phyloP scores from a whole-genome alignment of 1,140 invertebrate genomes.

The Ostrea edulis region DNA sequence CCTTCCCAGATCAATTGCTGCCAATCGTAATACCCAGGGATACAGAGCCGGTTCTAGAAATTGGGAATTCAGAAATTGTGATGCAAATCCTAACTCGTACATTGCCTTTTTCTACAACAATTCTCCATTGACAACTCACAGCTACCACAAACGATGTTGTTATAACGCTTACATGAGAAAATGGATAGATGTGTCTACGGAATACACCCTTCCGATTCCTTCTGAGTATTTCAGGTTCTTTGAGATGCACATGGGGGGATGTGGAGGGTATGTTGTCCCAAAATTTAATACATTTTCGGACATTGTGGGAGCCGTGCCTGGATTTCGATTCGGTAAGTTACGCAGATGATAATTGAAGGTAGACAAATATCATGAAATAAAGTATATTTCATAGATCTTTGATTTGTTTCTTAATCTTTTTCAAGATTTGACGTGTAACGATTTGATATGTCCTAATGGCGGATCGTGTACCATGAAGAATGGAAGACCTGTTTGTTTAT shows the following conservation, averaged over 20 bases:
- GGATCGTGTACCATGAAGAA: not conserved
- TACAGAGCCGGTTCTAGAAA: constrained; percentile 43
- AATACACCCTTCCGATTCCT: not conserved
- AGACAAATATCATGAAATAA: not conserved
- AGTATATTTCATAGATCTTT: not conserved
- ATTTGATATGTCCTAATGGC: not conserved
- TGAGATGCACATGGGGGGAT: constrained; percentile 55
- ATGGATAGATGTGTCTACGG: constrained; percentile 39
- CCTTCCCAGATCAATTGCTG: constrained; percentile 33
- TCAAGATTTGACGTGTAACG: not conserved
- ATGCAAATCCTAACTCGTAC: constrained; percentile 53
- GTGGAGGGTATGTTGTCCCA: constrained; percentile 42
- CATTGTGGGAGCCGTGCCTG: not conserved
- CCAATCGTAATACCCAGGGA: constrained; percentile 38
- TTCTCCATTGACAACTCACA: not conserved
- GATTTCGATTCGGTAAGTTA: constrained; percentile 3
- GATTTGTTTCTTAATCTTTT: not conserved
- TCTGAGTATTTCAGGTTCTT: constrained; percentile 45
- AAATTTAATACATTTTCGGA: not conserved
- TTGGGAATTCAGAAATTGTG: constrained; percentile 47
- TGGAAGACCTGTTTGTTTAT: not conserved
- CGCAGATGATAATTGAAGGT: not conserved
- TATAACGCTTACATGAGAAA: constrained; percentile 6
- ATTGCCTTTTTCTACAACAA: constrained; percentile 48
- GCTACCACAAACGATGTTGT: constrained; percentile 42